Conservation (phyloP, 2,113 vertebrate genomes). For the Lethenteron camtschaticum region DNA sequence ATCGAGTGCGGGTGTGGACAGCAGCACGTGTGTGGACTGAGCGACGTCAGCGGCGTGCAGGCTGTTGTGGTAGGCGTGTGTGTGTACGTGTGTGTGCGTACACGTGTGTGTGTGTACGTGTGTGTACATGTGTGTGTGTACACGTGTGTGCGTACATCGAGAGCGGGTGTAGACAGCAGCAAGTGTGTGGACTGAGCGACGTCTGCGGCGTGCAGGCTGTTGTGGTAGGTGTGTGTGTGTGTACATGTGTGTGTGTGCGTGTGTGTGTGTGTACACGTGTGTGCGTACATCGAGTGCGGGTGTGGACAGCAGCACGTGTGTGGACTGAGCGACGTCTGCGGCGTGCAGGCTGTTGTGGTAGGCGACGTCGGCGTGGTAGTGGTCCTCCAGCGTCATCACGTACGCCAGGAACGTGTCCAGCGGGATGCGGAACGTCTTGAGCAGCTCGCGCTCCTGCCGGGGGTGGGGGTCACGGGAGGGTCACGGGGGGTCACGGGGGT, state of each 20-base stretch:
- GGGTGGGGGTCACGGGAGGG: neutral
- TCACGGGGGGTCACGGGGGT: too few relatives aligned
- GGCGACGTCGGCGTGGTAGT: constrained; percentile 77
- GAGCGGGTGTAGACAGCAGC: too few relatives aligned
- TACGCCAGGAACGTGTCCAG: constrained; percentile 79
- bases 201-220: too few relatives aligned
- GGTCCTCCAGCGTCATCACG: constrained; percentile 90
- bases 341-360: constrained; percentile 97
- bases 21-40: too few relatives aligned
- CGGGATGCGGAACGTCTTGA: constrained; percentile 88
- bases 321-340: constrained; percentile 85
- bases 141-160: too few relatives aligned
- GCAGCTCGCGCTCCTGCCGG: constrained; percentile 64
- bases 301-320: constrained; percentile 76
- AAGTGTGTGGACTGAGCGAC: too few relatives aligned
- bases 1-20: too few relatives aligned
- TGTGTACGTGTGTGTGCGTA: neutral
- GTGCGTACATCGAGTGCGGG: constrained; percentile 71
- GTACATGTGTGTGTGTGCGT: neutral
- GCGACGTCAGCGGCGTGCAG: too few relatives aligned
- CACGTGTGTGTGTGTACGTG: neutral
- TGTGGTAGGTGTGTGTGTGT: neutral
- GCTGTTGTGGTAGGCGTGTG: too few relatives aligned
- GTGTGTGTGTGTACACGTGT: neutral
- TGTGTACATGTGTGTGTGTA: neutral